Conservation (phyloP, 2,113 vertebrate genomes). For the Grammomys surdaster region DNA sequence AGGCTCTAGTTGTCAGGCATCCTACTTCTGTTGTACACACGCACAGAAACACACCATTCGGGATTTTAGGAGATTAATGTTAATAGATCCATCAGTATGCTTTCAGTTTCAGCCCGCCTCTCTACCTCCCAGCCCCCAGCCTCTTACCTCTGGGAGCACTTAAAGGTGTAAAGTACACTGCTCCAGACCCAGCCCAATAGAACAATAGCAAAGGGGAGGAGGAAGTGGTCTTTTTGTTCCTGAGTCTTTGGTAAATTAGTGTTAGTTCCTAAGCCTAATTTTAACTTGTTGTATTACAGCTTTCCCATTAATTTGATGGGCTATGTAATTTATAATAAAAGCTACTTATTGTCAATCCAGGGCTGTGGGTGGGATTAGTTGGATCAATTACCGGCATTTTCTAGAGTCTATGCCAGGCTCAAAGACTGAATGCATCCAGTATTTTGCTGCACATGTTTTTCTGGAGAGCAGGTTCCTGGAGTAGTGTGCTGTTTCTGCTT, state of each 20-base stretch:
- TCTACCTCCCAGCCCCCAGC: slow-evolving; percentile 34
- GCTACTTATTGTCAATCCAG: slow-evolving; percentile 64
- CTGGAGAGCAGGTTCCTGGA: not conserved
- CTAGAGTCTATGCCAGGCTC: slow-evolving; percentile 38
- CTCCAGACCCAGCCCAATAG: slow-evolving; percentile 39
- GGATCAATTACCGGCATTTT: slow-evolving; percentile 61
- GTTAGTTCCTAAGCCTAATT: slow-evolving; percentile 66
- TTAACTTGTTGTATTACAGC: slow-evolving; percentile 74
- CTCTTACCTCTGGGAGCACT: slow-evolving; percentile 47
- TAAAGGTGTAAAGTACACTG: slow-evolving; percentile 62
- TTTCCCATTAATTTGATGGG: slow-evolving; percentile 69
- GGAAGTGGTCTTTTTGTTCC: slow-evolving; percentile 86
- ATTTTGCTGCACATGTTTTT: slow-evolving; percentile 30
- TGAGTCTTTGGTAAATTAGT: slow-evolving; percentile 70
- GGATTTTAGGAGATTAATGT: not conserved
- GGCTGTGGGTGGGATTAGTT: slow-evolving; percentile 56
- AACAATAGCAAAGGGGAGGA: slow-evolving; percentile 82
- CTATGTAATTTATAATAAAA: slow-evolving; percentile 73
- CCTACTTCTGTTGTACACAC: not conserved
- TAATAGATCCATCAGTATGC: not conserved
- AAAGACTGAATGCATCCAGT: not conserved
- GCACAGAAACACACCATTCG: not conserved
- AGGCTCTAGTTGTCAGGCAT: slow-evolving; percentile 24
- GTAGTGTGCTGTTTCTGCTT: not conserved
- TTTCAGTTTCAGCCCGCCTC: not conserved